Evolutionary conservation across 2,888 invertebrate genomes (phyloP).

Genomic region (Temnothorax ravouxi): DNA sequence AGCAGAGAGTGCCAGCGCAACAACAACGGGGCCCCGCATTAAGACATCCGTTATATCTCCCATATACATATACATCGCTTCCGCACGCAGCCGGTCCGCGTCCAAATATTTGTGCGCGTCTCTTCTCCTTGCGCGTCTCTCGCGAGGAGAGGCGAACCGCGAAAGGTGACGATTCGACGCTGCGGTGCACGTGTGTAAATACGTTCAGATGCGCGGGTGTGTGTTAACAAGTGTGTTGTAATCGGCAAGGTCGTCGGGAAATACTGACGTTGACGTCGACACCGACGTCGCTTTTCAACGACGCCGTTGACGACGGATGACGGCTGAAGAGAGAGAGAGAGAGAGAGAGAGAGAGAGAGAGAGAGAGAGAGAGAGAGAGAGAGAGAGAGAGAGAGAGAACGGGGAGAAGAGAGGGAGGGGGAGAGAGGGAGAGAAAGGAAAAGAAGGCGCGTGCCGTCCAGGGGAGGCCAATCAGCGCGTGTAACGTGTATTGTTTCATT

Average conservation of each 20-base stretch:
- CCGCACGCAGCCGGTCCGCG: constrained; percentile 24
- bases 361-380: neutral
- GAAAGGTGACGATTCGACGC: neutral
- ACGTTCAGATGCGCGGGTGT: constrained; percentile 43
- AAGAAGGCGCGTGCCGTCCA: neutral
- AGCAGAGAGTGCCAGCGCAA: neutral
- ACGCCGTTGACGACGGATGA: neutral
- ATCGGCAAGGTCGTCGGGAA: constrained; percentile 51
- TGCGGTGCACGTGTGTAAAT: constrained; percentile 40
- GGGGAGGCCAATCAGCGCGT: constrained; percentile 32
- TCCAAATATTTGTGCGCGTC: constrained; percentile 47
- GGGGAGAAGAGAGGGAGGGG: neutral
- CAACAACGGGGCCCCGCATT: neutral
- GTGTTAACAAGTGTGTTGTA: constrained; percentile 57
- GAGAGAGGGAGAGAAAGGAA: neutral
- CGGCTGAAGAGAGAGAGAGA: neutral
- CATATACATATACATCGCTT: constrained; percentile 2
- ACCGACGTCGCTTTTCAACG: constrained; percentile 26
- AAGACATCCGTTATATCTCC: constrained; percentile 32
- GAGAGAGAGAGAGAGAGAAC: neutral
- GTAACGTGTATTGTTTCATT: constrained; percentile 36
- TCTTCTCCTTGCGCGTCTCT: neutral
- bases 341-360: neutral
- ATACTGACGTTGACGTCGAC: constrained; percentile 38
- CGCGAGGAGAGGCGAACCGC: neutral